A percentile compares a stretch with the other conserved stretches of the same genome.
These are phyloP conservation scores for zebrafish (Danio rerio) DNA, from an alignment of 2,113 vertebrate species.

Conservation along the genomic window DNA sequence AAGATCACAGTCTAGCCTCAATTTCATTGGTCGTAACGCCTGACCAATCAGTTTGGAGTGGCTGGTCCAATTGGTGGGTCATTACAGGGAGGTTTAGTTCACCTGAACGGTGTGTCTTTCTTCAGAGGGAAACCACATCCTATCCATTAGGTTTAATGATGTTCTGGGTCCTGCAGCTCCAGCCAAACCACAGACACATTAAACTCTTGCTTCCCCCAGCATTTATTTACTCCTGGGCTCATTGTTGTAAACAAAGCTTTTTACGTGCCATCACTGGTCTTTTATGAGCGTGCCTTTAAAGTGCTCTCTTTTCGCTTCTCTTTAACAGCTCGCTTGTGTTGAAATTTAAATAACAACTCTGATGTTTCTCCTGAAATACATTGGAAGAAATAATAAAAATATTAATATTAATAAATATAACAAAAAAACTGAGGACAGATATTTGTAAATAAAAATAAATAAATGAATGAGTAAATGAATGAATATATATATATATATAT, in stretches of 20 bases:
- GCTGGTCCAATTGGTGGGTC: neutral
- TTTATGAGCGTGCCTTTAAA: conserved; percentile 42
- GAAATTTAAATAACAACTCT: neutral
- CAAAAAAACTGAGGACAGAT: too few species aligned
- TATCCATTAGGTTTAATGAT: conserved; percentile 45
- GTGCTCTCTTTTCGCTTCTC: neutral
- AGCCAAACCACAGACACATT: conserved; percentile 45
- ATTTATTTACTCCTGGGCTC: conserved; percentile 26
- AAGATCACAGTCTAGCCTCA: conserved; percentile 12
- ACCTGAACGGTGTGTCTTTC: conserved; percentile 14
- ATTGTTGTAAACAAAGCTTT: conserved; percentile 45
- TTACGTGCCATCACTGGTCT: conserved; percentile 25
- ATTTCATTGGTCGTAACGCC: neutral
- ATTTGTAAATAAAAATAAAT: too few species aligned
- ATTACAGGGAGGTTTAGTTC: neutral
- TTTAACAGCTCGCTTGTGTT: neutral
- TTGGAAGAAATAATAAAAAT: neutral
- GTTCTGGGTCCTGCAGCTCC: conserved; percentile 26
- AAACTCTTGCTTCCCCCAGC: neutral
- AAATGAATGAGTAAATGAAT: too few species aligned
- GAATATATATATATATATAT: too few species aligned
- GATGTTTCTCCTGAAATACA: neutral
- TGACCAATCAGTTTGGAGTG: neutral
- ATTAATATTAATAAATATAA: neutral
- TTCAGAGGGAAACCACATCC: conserved; percentile 44